Percentiles rank a stretch among this genome's conserved stretches.
Evolutionary conservation across 2,888 invertebrate species (phyloP).

Genomic region (Willowsia nigromaculata): DNA sequence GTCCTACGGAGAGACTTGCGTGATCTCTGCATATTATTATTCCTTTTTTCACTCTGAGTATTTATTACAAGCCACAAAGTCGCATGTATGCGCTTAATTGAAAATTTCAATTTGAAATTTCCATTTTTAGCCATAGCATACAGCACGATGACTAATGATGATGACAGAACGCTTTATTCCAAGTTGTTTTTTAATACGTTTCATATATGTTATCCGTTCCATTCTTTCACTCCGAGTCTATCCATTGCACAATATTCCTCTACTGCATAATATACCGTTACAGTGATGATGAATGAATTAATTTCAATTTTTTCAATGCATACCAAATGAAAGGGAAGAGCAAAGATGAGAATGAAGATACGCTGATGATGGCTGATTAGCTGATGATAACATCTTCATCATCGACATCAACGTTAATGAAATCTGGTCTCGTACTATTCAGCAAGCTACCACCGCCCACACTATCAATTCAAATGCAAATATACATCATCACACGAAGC

Average conservation of each 20-base stretch:
- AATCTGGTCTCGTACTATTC: neutral
- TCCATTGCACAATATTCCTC: too few species aligned
- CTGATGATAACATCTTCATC: conserved; percentile 17
- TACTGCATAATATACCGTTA: neutral
- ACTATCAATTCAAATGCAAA: neutral
- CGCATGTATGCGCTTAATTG: conserved; percentile 13
- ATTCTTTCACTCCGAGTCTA: too few species aligned
- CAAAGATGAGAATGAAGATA: conserved; percentile 3
- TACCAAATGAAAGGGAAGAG: conserved; percentile 16
- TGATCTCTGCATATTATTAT: neutral
- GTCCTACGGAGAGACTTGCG: neutral
- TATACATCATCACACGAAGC: neutral
- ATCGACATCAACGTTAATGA: neutral
- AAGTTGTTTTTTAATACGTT: neutral
- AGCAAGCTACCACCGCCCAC: neutral
- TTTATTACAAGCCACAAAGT: too few species aligned
- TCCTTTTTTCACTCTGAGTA: neutral
- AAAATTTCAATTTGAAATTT: conserved; percentile 27
- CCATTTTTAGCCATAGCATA: neutral
- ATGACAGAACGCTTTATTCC: neutral
- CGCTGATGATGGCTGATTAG: neutral
- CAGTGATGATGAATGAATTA: neutral
- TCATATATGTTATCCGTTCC: too few species aligned
- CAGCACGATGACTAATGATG: neutral
- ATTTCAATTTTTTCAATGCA: conserved; percentile 27